Evolutionary conservation across 2,797 vertebrate species (phyloP).

Genomic region (Lutjanus argentimaculatus): DNA sequence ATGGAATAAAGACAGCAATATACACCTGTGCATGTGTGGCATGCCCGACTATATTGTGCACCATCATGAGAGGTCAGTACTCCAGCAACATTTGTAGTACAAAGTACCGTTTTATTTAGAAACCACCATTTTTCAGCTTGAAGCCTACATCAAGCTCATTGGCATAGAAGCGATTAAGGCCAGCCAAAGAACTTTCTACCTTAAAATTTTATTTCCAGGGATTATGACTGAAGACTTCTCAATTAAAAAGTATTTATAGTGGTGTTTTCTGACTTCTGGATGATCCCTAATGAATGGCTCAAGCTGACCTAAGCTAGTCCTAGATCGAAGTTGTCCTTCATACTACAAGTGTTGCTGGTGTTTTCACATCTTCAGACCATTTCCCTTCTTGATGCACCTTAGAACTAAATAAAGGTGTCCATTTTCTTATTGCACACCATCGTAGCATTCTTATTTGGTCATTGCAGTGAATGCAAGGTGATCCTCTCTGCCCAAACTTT

Average conservation of each 20-base stretch:
- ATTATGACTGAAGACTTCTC: no score
- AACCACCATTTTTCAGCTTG: background rate
- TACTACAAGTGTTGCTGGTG: background rate
- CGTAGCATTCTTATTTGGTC: constrained; percentile 24
- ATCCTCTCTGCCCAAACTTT: constrained; percentile 36
- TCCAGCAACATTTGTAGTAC: no score
- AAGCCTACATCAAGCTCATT: background rate
- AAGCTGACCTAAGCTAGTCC: background rate
- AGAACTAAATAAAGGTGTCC: background rate
- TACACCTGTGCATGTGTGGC: no score
- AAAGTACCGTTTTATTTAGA: no score
- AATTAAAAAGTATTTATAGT: background rate
- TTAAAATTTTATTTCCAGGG: no score
- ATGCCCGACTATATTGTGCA: no score
- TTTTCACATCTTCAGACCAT: no score
- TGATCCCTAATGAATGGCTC: background rate
- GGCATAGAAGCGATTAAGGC: background rate
- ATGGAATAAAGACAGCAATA: no score
- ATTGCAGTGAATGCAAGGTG: constrained; percentile 16
- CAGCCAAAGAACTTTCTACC: no score
- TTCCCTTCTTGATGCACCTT: no score
- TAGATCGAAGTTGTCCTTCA: background rate
- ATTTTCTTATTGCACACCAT: constrained; percentile 31
- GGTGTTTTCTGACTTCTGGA: background rate
- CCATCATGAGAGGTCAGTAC: no score